Percentiles rank a stretch among this genome's conserved stretches.
These are phyloP conservation scores for Natator depressus DNA, from an alignment of 2,113 vertebrate genomes.

Conservation along the genomic window DNA sequence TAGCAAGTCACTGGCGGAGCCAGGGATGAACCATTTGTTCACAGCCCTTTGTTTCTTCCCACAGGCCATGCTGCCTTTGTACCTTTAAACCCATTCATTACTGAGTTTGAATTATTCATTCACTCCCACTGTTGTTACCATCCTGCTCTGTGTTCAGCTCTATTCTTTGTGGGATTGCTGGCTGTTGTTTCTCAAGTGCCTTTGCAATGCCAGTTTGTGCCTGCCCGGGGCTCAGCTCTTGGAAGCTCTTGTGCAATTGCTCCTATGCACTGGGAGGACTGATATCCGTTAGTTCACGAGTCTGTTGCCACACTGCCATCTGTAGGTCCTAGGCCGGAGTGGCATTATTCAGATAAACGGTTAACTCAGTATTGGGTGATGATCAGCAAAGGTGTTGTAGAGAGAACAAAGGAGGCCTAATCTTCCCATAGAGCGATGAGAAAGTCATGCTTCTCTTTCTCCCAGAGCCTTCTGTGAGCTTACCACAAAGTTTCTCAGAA, in stretches of 20 bases:
- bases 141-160: background rate
- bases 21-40: background rate
- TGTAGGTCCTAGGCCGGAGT: accelerated
- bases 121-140: background rate
- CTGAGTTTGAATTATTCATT: background rate
- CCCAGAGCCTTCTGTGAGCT: background rate
- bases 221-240: background rate
- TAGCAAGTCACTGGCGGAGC: background rate
- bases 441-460: accelerated
- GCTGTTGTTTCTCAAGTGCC: background rate
- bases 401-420: background rate
- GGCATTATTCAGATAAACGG: accelerated
- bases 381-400: background rate
- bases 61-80: background rate
- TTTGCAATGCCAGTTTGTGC: background rate
- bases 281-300: background rate
- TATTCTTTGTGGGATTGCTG: background rate
- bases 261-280: background rate
- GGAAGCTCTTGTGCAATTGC: accelerated
- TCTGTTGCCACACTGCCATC: accelerated
- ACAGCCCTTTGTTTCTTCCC: background rate
- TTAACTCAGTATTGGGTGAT: background rate
- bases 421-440: background rate
- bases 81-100: background rate
- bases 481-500: accelerated